Evolutionary conservation across 64 coral and sea anemone genomes (phyloP), one percentile per base, ranked within the genome.

Genomic region (Stichodactyla helianthus): DNA sequence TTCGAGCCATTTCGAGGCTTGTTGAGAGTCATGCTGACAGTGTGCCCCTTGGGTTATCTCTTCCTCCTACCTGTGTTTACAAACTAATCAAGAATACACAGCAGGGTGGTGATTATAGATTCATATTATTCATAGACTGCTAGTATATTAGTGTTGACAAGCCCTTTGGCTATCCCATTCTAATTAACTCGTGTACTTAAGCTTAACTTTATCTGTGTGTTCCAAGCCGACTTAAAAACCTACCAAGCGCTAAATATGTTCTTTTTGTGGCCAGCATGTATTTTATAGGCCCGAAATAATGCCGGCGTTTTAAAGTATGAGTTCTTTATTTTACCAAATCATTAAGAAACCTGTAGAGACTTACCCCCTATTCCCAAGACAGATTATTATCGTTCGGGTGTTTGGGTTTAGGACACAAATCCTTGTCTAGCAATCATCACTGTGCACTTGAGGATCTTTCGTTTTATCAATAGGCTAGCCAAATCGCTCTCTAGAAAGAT

Each of bases 71-170:
- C 88, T 89, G 78, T 95, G 90, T 95, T 95, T 92, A 95, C 90
- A 92, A 95, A 92, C 90, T 95, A 95, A 95, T 95, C 90, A 83
- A 89, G 92, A 77, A 92, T 89, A 86, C 94, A 85, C 94, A 83
- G 91, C 67, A 55, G 90, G 94, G 89, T 82, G 52, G 83, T 85
- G 87, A 95, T 95, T 95, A 92, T 86, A 82, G 92, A 95, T 92
- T 92, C 94, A 82, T 89, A 87, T 92, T 86, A 86, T 92, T 92
- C 90, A 95, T 89, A 89, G 94, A 90, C 89, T 95, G 65, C 80
- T 84, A 84, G 88, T 77, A 85, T 64, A 44, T 76, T 87, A 88
- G 50, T 84, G 74, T 63, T 95, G 94, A 95, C 94, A 95, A 87
- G 23, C 65, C 90, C 85, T 82, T 86, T 87, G 87, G 90, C 84